Percentiles rank a stretch among this genome's conserved stretches.
Evolutionary conservation across 2,113 vertebrate genomes (phyloP).

Genomic region (Pseudonaja textilis): DNA sequence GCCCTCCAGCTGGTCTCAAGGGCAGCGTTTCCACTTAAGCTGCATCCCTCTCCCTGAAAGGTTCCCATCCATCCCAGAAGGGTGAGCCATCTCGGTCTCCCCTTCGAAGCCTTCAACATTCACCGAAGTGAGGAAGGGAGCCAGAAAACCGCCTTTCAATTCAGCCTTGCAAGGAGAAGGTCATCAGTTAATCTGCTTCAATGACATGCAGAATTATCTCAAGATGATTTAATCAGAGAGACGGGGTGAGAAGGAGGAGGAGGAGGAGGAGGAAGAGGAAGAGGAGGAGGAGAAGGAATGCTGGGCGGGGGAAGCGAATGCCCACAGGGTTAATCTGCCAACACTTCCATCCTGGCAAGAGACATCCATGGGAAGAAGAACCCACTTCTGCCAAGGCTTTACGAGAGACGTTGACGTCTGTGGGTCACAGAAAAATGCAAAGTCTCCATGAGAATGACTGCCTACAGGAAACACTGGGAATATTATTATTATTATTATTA

Average conservation of each 20-base stretch:
- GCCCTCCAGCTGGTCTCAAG: neutral
- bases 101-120: neutral
- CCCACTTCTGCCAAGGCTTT: neutral
- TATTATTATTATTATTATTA: neutral
- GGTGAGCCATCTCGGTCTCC: neutral
- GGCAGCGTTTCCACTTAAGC: neutral
- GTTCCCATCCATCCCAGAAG: neutral
- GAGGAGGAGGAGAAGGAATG: neutral
- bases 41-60: neutral
- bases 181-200: conserved; percentile 67
- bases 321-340: conserved; percentile 34
- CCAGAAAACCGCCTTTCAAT: conserved; percentile 14
- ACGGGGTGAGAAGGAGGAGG: neutral
- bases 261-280: neutral
- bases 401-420: neutral
- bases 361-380: neutral
- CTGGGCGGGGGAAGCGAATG: conserved; percentile 14
- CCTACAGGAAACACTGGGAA: neutral
- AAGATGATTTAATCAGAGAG: conserved; percentile 60
- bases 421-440: neutral
- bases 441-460: neutral
- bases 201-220: conserved; percentile 68
- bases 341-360: neutral
- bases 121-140: conserved; percentile 31
- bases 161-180: conserved; percentile 57